phyloP scores from a whole-genome alignment of 2,888 invertebrate species.

The Acronicta leporina region DNA sequence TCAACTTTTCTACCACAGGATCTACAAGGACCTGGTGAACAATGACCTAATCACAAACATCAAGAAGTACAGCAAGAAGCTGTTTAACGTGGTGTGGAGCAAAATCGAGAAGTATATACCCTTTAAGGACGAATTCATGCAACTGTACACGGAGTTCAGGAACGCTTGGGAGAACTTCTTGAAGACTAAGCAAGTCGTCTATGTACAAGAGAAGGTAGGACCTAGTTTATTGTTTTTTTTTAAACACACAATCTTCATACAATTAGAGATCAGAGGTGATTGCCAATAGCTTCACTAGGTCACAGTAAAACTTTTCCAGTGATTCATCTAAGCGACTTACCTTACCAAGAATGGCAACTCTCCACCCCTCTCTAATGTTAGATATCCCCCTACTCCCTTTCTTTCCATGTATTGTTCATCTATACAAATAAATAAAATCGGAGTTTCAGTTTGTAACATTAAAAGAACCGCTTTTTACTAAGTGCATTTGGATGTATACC shows the following conservation, averaged over 20 bases:
- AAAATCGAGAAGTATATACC: slow-evolving; percentile 84
- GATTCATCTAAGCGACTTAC: too few relatives aligned
- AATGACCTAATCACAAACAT: slow-evolving; percentile 94
- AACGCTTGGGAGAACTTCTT: slow-evolving; percentile 82
- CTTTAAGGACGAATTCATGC: slow-evolving; percentile 80
- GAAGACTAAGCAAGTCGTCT: slow-evolving; percentile 81
- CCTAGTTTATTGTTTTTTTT: background rate
- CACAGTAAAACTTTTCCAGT: too few relatives aligned
- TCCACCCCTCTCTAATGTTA: background rate
- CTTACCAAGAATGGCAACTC: too few relatives aligned
- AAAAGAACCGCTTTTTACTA: too few relatives aligned
- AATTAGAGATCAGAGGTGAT: too few relatives aligned
- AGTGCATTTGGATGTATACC: too few relatives aligned
- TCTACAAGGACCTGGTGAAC: slow-evolving; percentile 93
- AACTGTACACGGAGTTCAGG: slow-evolving; percentile 79
- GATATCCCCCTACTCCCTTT: too few relatives aligned
- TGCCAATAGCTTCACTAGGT: too few relatives aligned
- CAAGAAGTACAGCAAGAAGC: slow-evolving; percentile 92
- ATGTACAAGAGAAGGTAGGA: slow-evolving; percentile 80
- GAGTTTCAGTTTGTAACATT: too few relatives aligned
- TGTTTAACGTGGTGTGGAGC: slow-evolving; percentile 88
- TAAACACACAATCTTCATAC: too few relatives aligned
- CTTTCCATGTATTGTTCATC: too few relatives aligned
- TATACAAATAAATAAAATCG: too few relatives aligned
- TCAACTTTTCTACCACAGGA: slow-evolving; percentile 68